phyloP scores from a whole-genome alignment of 2,888 invertebrate species.

The Noctua fimbriata region DNA sequence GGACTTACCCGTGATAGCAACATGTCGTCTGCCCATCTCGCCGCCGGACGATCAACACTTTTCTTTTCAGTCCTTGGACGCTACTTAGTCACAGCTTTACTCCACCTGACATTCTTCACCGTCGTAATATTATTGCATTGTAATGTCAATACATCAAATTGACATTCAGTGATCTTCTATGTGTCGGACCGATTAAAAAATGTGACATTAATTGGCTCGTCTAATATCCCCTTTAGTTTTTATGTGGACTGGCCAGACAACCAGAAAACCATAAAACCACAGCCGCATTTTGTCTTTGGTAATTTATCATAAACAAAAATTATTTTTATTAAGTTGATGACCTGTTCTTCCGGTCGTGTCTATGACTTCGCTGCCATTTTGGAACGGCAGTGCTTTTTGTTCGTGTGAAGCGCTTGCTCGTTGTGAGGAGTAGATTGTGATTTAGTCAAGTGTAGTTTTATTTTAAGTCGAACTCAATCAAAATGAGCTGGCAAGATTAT shows the following conservation, averaged over 20 bases:
- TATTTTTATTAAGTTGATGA: slow-evolving; percentile 73
- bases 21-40: too few species aligned
- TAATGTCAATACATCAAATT: background rate
- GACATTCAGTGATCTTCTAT: background rate
- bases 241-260: background rate
- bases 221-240: background rate
- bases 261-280: too few species aligned
- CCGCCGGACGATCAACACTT: too few species aligned
- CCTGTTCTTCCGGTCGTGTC: slow-evolving; percentile 82
- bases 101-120: background rate
- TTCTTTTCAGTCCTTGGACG: too few species aligned
- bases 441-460: slow-evolving; percentile 89
- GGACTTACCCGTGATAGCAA: too few species aligned
- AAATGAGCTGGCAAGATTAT: slow-evolving; percentile 99
- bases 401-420: slow-evolving; percentile 90
- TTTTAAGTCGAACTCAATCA: slow-evolving; percentile 90
- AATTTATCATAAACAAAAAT: slow-evolving; percentile 36
- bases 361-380: slow-evolving; percentile 89
- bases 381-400: slow-evolving; percentile 90
- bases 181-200: background rate
- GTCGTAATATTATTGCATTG: background rate
- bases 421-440: slow-evolving; percentile 88
- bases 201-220: background rate
- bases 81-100: too few species aligned
- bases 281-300: slow-evolving; percentile 36